Conservation (phyloP, 2,888 invertebrate genomes). For the Macaria liturata region DNA sequence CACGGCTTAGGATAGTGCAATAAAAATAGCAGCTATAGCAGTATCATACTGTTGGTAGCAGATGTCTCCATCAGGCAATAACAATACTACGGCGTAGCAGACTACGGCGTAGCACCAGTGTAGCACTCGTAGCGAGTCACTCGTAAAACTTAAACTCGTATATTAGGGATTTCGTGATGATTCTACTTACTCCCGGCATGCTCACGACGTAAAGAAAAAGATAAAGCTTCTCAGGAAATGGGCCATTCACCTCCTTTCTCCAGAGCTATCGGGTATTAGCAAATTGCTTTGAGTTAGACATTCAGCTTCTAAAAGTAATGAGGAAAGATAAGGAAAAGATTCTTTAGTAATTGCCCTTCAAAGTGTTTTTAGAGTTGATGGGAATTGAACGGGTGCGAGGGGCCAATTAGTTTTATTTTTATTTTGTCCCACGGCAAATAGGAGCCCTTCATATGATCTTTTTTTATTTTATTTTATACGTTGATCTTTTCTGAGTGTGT, state of each 20-base stretch:
- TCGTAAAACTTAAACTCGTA: conserved; percentile 52
- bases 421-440: conserved; percentile 36
- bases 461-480: conserved; percentile 30
- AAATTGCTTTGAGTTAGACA: conserved; percentile 73
- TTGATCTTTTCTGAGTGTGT: conserved; percentile 18
- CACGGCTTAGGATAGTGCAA: too few relatives aligned
- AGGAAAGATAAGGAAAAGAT: conserved; percentile 52
- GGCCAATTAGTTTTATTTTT: conserved; percentile 53
- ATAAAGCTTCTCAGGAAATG: conserved; percentile 70
- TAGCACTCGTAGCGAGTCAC: conserved; percentile 29
- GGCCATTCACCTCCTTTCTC: conserved; percentile 66
- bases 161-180: too few relatives aligned
- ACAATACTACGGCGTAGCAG: conserved; percentile 18
- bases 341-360: conserved; percentile 46
- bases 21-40: too few relatives aligned
- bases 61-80: conserved; percentile 21
- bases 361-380: conserved; percentile 57
- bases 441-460: conserved; percentile 35
- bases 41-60: too few relatives aligned
- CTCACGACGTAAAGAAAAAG: conserved; percentile 52
- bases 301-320: conserved; percentile 60
- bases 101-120: conserved; percentile 16
- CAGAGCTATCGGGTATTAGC: conserved; percentile 70
- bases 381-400: conserved; percentile 54
- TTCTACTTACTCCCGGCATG: conserved; percentile 40